Base-by-base conservation (phyloP, 2,797 vertebrate species). In the Crocidura indochinensis region DNA sequence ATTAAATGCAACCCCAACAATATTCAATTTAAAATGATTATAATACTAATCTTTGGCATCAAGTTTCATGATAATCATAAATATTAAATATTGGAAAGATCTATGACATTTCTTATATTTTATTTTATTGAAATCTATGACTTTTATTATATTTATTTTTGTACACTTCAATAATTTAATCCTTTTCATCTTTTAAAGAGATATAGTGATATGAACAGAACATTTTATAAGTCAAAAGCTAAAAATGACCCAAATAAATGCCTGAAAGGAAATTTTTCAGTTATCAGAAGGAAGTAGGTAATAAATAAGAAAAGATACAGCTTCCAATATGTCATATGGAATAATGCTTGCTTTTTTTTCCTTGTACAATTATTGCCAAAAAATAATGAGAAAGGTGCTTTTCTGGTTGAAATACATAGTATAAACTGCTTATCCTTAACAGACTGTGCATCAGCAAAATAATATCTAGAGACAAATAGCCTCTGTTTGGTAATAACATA, bases 141-240 rank as follows among this genome's bases (percentile, higher is more conserved):
- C 38, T 38, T 38, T 38, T 38, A 38, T 38, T 60, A 19, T 51
- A 62, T 27, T 12, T 84, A 26, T 6, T 60, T 83, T 83, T 49
- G 82, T 87, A 15, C 0, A 29, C 68, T 31, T 65, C 7, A 84
- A 8, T 76, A 47, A 81, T 69, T 17, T 51, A 60, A 8, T 65
- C 3, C 8, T 2, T 88, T 86, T 17, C 71, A 87, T 88, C 10
- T 19, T 65, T 27, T 26, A 81, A 76, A 46, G 68, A 15, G 86
- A 1, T 31, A 60, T 0, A 46, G 0, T 64, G 69, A 29, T 38
- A 7, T 74, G 31, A 26, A 62, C 0, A 44, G 62, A 20, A 74
- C 19, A 38, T 46, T 91, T 91, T 95, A 27, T 73, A 91, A 77
- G 15, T 77, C 19, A 10, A 88, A 81, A 29, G 6, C 53, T 88